A percentile compares a stretch with the other conserved stretches of the same genome.
Conservation (phyloP, 2,797 vertebrate species). For the Acanthopagrus latus region DNA sequence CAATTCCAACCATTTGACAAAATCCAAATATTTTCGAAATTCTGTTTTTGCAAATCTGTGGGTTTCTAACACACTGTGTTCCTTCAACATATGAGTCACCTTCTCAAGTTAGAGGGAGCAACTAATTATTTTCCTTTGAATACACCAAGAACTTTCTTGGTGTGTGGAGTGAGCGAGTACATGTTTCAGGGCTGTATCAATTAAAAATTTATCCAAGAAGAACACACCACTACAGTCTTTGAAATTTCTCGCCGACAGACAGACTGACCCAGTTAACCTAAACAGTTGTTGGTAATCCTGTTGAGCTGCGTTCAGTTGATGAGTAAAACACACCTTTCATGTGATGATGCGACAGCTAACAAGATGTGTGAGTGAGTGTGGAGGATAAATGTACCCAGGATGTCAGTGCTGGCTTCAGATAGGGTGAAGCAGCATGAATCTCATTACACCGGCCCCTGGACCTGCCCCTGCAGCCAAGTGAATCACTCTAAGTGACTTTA, state of each 20-base stretch:
- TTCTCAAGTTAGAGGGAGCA: slow-evolving; percentile 46
- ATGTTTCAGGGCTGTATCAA: neutral
- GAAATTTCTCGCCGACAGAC: too few species aligned
- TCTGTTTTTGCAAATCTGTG: slow-evolving; percentile 47
- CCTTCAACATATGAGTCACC: slow-evolving; percentile 50
- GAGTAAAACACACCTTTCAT: slow-evolving; percentile 29
- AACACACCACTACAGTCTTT: neutral
- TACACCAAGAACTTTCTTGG: neutral
- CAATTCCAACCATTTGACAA: slow-evolving; percentile 49
- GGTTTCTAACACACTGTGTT: slow-evolving; percentile 29
- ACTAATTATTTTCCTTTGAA: slow-evolving; percentile 35
- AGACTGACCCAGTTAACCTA: slow-evolving; percentile 11
- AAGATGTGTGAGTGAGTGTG: slow-evolving; percentile 61
- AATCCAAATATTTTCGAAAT: slow-evolving; percentile 51
- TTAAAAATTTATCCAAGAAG: neutral
- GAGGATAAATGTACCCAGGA: slow-evolving; percentile 76
- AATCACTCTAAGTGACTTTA: slow-evolving; percentile 84
- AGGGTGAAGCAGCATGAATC: slow-evolving; percentile 79
- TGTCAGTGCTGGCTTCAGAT: slow-evolving; percentile 81
- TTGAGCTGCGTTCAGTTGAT: slow-evolving; percentile 9
- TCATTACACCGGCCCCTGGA: slow-evolving; percentile 81
- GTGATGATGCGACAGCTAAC: slow-evolving; percentile 35
- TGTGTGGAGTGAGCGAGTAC: neutral
- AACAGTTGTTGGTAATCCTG: slow-evolving; percentile 29
- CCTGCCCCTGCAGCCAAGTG: slow-evolving; percentile 79